Conservation (phyloP, 2,888 invertebrate species). For the Erebia epiphron region DNA sequence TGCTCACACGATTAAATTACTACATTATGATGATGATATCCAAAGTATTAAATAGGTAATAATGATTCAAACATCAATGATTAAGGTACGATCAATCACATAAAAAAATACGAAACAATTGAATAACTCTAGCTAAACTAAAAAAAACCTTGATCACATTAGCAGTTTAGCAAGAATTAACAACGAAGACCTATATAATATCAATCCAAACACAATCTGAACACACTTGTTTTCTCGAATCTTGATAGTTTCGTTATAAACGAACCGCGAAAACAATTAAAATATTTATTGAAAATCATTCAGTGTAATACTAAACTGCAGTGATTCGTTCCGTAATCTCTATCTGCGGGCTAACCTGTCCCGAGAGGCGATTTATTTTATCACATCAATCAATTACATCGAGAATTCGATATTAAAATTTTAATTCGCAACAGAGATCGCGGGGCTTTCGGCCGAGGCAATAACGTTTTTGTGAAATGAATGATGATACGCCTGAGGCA, state of each 20-base stretch:
- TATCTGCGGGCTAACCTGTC: conserved; percentile 47
- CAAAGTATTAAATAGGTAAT: not conserved
- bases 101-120: not conserved
- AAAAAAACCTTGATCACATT: not conserved
- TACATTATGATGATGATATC: not conserved
- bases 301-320: conserved; percentile 54
- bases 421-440: conserved; percentile 57
- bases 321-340: conserved; percentile 59
- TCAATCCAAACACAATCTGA: not conserved
- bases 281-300: conserved; percentile 51
- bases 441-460: conserved; percentile 55
- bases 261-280: conserved; percentile 43
- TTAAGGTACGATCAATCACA: not conserved
- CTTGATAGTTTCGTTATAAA: conserved; percentile 15
- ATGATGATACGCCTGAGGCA: conserved; percentile 65
- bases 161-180: not conserved
- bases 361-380: conserved; percentile 65
- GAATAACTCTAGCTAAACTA: not conserved
- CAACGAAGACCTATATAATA: conserved; percentile 1
- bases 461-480: conserved; percentile 69
- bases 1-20: conserved; percentile 41
- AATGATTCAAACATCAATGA: not conserved
- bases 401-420: conserved; percentile 66
- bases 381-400: conserved; percentile 71
- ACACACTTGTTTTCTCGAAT: not conserved